Evolutionary conservation across 2,113 vertebrate species (phyloP).

Genomic region (Triplophysa dalaica): DNA sequence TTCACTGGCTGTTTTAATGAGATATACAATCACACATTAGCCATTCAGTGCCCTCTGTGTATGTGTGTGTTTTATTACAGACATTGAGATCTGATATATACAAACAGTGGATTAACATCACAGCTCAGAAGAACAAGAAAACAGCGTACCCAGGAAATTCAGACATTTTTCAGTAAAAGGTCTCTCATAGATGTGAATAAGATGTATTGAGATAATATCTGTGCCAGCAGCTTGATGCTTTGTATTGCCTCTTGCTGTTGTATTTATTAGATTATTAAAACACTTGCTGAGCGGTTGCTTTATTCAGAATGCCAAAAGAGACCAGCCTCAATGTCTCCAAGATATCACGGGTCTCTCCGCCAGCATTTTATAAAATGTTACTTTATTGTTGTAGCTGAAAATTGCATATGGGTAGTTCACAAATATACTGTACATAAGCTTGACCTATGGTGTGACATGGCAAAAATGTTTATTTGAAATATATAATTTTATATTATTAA

Average conservation of each 20-base stretch:
- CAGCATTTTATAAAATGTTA: too few species aligned
- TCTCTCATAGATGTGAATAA: slow-evolving; percentile 16
- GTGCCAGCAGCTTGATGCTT: neutral
- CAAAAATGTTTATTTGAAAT: too few species aligned
- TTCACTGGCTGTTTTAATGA: slow-evolving; percentile 66
- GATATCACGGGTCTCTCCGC: too few species aligned
- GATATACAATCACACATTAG: slow-evolving; percentile 61
- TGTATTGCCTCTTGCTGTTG: slow-evolving; percentile 18
- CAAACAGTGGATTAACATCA: slow-evolving; percentile 19
- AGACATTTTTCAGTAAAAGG: slow-evolving; percentile 12
- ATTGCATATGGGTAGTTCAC: too few species aligned
- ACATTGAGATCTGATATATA: slow-evolving; percentile 49
- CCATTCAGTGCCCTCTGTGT: slow-evolving; percentile 43
- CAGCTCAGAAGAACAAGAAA: neutral
- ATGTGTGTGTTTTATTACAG: slow-evolving; percentile 63
- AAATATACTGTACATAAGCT: too few species aligned
- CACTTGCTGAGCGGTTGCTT: neutral
- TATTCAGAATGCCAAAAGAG: too few species aligned
- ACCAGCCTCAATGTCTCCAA: too few species aligned
- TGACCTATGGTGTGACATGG: too few species aligned
- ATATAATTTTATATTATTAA: too few species aligned
- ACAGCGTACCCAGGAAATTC: neutral
- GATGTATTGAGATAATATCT: slow-evolving; percentile 18
- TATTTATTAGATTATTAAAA: slow-evolving; percentile 13
- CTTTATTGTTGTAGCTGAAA: too few species aligned